These are phyloP conservation scores for Pseudomyrmex sp. DNA, from an alignment of 1,140 invertebrate species.

Conservation along the genomic window DNA sequence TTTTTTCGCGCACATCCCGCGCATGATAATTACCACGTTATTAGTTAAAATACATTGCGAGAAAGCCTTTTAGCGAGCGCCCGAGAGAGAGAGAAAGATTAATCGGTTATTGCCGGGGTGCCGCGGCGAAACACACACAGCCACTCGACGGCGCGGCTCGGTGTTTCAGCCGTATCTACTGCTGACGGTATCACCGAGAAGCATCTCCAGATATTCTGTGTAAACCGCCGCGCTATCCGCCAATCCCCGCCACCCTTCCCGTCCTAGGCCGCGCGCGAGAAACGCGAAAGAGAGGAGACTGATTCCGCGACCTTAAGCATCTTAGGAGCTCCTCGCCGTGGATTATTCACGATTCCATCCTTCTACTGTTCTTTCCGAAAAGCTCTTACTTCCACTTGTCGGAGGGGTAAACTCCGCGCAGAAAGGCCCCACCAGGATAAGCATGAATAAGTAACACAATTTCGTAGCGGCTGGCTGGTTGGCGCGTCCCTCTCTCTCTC, in stretches of 20 bases:
- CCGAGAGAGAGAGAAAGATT: neutral
- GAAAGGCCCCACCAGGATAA: conserved; percentile 50
- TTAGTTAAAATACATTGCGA: neutral
- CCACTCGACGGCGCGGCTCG: no score
- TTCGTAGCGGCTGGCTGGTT: conserved; percentile 32
- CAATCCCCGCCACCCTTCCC: neutral
- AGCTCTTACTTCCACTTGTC: conserved; percentile 58
- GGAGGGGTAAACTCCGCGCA: conserved; percentile 48
- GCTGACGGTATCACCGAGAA: neutral
- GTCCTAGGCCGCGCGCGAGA: neutral
- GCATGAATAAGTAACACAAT: conserved; percentile 60
- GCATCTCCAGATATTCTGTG: conserved; percentile 10
- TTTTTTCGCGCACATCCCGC: neutral
- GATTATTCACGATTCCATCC: conserved; percentile 59
- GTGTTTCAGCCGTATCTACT: no score
- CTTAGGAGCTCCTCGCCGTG: conserved; percentile 43
- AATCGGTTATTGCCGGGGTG: neutral
- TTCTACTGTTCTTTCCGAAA: conserved; percentile 57
- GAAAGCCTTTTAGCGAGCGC: no score
- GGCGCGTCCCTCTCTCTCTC: neutral
- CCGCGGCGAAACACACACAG: neutral
- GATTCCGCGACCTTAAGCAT: conserved; percentile 59
- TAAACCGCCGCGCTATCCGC: conserved; percentile 13
- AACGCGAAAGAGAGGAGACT: neutral
- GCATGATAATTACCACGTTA: neutral